A percentile compares a stretch with the other conserved stretches of the same genome.
Conservation (phyloP, 2,888 invertebrate species). For the Timandra comae region DNA sequence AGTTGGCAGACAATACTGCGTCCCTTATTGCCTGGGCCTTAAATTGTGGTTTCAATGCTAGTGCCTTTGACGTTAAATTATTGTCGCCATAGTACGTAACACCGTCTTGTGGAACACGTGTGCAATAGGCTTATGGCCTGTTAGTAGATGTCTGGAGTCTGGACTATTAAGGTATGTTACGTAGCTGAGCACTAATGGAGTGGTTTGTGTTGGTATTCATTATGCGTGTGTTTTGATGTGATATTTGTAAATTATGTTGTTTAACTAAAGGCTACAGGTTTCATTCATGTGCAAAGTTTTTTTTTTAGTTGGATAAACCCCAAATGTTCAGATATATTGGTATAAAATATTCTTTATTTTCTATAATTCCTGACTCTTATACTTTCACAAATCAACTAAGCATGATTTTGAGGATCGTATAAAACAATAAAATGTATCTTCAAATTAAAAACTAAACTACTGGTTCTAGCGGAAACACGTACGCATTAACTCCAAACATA, state of each 20-base stretch:
- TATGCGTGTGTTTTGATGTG: background rate
- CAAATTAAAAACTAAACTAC: slow-evolving; percentile 25
- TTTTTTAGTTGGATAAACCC: too few relatives aligned
- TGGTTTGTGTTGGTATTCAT: too few relatives aligned
- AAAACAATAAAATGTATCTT: too few relatives aligned
- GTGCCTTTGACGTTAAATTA: slow-evolving; percentile 73
- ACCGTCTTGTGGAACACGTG: slow-evolving; percentile 60
- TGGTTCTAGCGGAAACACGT: too few relatives aligned
- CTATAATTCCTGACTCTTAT: too few relatives aligned
- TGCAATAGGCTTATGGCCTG: slow-evolving; percentile 52
- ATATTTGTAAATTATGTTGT: background rate
- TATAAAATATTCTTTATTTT: too few relatives aligned
- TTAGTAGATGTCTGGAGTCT: slow-evolving; percentile 35
- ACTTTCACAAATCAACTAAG: too few relatives aligned
- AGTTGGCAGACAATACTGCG: slow-evolving; percentile 62
- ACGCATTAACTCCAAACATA: too few relatives aligned
- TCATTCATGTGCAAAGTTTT: too few relatives aligned
- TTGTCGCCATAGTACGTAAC: slow-evolving; percentile 66
- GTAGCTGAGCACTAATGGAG: slow-evolving; percentile 4
- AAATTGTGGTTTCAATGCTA: slow-evolving; percentile 76
- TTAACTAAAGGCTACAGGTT: too few relatives aligned
- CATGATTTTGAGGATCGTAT: too few relatives aligned
- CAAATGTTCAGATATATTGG: too few relatives aligned
- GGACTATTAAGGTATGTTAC: slow-evolving; percentile 36
- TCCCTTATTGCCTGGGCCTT: slow-evolving; percentile 73